phyloP scores from a whole-genome alignment of 2,797 vertebrate genomes.

The Melanogrammus aeglefinus region DNA sequence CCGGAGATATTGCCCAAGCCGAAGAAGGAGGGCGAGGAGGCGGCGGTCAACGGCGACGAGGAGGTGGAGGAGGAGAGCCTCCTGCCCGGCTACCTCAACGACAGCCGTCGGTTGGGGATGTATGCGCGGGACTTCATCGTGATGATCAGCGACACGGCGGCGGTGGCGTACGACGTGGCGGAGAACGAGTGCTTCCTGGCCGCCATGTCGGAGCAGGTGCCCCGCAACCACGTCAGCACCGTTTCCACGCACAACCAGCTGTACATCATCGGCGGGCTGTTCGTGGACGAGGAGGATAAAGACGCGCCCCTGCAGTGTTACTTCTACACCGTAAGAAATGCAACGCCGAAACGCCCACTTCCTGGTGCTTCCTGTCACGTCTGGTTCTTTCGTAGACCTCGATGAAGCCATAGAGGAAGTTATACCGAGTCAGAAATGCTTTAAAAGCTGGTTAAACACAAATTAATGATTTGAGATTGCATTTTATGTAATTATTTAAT shows the following conservation, averaged over 20 bases:
- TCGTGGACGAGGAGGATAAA: conserved; percentile 95
- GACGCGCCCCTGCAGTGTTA: conserved; percentile 92
- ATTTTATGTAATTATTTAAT: background rate
- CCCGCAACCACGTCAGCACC: conserved; percentile 95
- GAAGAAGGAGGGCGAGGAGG: conserved; percentile 74
- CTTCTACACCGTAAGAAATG: conserved; percentile 83
- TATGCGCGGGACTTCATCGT: conserved; percentile 88
- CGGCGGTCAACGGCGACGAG: conserved; percentile 45
- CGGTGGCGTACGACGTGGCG: conserved; percentile 91
- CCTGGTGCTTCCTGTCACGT: background rate
- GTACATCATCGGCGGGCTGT: conserved; percentile 89
- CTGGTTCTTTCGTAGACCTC: background rate
- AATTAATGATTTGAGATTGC: background rate
- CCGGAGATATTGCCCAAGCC: conserved; percentile 76
- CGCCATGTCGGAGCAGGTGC: conserved; percentile 90
- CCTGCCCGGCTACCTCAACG: conserved; percentile 91
- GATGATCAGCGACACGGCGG: conserved; percentile 91
- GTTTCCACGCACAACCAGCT: conserved; percentile 85
- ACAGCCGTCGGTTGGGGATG: conserved; percentile 90
- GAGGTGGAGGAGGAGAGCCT: conserved; percentile 79
- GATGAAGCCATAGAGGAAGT: background rate
- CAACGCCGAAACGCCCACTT: background rate
- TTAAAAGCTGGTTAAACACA: background rate
- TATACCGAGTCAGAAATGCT: background rate
- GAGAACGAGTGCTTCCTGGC: conserved; percentile 97